Percentiles rank a stretch among this genome's conserved stretches.
These are phyloP conservation scores for Lingula anatina DNA, from an alignment of 2,888 invertebrate genomes.

Conservation along the genomic window DNA sequence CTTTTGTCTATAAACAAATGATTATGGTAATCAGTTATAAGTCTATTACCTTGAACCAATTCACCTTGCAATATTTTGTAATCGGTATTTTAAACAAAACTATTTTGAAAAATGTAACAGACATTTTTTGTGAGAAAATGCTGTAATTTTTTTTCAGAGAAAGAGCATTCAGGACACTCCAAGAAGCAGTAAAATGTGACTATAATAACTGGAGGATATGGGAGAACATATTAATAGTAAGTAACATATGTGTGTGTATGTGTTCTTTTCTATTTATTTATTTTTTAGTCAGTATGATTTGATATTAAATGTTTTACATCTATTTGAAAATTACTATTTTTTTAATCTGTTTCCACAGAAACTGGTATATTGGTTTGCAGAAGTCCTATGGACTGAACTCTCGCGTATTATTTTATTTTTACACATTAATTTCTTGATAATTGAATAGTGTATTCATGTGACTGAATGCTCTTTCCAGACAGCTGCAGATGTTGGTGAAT, in stretches of 20 bases:
- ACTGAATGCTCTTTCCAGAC: no score
- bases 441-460: background rate
- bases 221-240: constrained; percentile 81
- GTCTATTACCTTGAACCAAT: background rate
- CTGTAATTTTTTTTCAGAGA: constrained; percentile 33
- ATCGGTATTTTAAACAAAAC: no score
- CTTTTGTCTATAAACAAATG: no score
- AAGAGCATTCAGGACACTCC: constrained; percentile 75
- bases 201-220: constrained; percentile 88
- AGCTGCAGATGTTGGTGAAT: constrained; percentile 78
- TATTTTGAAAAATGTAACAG: no score
- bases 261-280: background rate
- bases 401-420: no score
- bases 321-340: no score
- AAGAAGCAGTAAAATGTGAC: constrained; percentile 86
- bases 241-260: constrained; percentile 14
- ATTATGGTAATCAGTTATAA: background rate
- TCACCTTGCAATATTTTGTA: no score
- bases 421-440: background rate
- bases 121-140: no score
- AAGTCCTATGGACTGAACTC: no score
- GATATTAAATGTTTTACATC: no score
- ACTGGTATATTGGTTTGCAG: no score
- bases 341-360: no score
- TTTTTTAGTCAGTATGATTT: background rate